These are phyloP conservation scores for Caerostris extrusa DNA, from an alignment of 1,140 invertebrate genomes.

Conservation along the genomic window DNA sequence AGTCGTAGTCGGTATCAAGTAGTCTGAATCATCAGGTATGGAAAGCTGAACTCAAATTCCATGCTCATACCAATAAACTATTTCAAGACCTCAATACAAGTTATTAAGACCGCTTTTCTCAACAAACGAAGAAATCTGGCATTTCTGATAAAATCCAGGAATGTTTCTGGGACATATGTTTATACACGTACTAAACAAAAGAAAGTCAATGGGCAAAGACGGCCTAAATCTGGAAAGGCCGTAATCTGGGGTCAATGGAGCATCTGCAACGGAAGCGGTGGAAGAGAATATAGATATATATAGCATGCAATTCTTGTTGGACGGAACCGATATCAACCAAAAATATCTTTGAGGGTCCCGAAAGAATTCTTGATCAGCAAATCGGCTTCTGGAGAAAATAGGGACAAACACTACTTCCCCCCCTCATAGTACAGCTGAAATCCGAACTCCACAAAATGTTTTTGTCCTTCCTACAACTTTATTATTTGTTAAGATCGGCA, in stretches of 20 bases:
- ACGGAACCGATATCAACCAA: not conserved
- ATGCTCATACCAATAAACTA: no score
- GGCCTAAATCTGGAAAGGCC: not conserved
- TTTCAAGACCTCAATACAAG: no score
- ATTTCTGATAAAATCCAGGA: not conserved
- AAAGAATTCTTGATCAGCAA: not conserved
- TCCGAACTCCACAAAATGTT: not conserved
- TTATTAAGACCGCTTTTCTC: no score
- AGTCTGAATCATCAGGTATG: no score
- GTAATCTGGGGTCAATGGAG: not conserved
- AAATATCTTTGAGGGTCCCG: not conserved
- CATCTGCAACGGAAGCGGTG: not conserved
- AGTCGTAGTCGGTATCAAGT: no score
- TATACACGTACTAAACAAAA: not conserved
- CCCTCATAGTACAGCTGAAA: not conserved
- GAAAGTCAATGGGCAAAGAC: not conserved
- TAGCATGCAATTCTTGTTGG: not conserved
- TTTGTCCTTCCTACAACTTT: not conserved
- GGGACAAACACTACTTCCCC: not conserved
- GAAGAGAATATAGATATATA: constrained; percentile 6
- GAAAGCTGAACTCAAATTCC: no score
- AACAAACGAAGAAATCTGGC: no score
- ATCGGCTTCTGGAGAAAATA: not conserved
- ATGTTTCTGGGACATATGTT: not conserved
- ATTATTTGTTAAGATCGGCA: not conserved